Evolutionary conservation across 2,888 invertebrate genomes (phyloP).

Genomic region (Cantharis rufa): DNA sequence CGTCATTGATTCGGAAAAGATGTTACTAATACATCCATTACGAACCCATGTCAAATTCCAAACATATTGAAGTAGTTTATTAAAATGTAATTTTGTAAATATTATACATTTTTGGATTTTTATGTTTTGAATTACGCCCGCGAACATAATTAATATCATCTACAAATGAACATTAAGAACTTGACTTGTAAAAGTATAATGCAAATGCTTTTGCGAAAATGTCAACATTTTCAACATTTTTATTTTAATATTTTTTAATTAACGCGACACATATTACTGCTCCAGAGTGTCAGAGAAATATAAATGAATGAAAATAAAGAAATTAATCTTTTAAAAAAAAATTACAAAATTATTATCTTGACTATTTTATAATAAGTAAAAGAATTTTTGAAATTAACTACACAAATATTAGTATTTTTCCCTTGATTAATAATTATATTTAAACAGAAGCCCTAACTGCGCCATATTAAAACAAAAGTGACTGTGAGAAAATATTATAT

Average conservation of each 20-base stretch:
- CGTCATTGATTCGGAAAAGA: not conserved
- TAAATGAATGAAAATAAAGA: not conserved
- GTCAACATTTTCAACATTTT: not conserved
- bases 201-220: not conserved
- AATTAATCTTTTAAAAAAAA: not conserved
- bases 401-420: not conserved
- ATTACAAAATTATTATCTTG: not conserved
- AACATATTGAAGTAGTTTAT: not conserved
- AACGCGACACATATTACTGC: not conserved
- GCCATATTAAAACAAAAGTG: too few species aligned
- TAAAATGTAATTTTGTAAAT: not conserved
- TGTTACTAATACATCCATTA: not conserved
- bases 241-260: not conserved
- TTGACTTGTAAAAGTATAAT: not conserved
- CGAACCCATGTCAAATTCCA: not conserved
- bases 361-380: not conserved
- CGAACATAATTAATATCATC: not conserved
- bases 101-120: not conserved
- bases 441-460: not conserved
- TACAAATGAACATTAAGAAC: not conserved
- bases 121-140: not conserved
- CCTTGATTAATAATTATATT: not conserved
- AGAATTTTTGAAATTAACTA: not conserved
- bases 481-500: not conserved
- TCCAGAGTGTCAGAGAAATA: not conserved